phyloP scores from a whole-genome alignment of 2,888 invertebrate species.

The Beris chalybata region DNA sequence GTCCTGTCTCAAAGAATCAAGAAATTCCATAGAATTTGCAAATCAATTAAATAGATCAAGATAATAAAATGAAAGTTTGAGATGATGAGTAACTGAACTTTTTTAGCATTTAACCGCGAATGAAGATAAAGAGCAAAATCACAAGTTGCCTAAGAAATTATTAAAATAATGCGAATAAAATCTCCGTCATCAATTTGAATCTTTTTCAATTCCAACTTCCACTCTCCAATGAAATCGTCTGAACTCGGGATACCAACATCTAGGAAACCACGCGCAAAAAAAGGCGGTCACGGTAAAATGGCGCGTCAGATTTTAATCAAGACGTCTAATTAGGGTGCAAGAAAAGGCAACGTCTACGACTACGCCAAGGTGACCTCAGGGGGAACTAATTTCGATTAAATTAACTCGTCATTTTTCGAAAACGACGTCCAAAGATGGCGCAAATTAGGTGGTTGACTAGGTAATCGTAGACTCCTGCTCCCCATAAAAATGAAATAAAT shows the following conservation, averaged over 20 bases:
- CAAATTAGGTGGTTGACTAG: constrained; percentile 37
- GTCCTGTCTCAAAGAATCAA: too few relatives aligned
- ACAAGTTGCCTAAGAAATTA: constrained; percentile 12
- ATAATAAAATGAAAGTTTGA: too few relatives aligned
- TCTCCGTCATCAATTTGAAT: constrained; percentile 29
- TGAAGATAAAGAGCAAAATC: background rate
- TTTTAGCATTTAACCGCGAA: background rate
- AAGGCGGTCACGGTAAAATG: constrained; percentile 1
- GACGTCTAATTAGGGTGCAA: constrained; percentile 21
- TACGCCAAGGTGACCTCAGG: constrained; percentile 11
- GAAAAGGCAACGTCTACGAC: constrained; percentile 1
- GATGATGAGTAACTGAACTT: too few relatives aligned
- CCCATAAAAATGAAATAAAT: background rate
- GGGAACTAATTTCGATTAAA: constrained; percentile 34
- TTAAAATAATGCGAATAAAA: constrained; percentile 22
- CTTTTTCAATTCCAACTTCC: constrained; percentile 31
- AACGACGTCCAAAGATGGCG: constrained; percentile 33
- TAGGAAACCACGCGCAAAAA: constrained; percentile 1
- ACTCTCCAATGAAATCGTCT: constrained; percentile 1
- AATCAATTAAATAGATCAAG: too few relatives aligned
- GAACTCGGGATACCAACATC: background rate
- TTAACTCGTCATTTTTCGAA: constrained; percentile 38
- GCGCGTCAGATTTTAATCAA: constrained; percentile 3
- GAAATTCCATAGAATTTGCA: too few relatives aligned
- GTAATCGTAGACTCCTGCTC: constrained; percentile 17